Evolutionary conservation across 2,888 invertebrate genomes (phyloP).

Genomic region (Pterobdella sp.): DNA sequence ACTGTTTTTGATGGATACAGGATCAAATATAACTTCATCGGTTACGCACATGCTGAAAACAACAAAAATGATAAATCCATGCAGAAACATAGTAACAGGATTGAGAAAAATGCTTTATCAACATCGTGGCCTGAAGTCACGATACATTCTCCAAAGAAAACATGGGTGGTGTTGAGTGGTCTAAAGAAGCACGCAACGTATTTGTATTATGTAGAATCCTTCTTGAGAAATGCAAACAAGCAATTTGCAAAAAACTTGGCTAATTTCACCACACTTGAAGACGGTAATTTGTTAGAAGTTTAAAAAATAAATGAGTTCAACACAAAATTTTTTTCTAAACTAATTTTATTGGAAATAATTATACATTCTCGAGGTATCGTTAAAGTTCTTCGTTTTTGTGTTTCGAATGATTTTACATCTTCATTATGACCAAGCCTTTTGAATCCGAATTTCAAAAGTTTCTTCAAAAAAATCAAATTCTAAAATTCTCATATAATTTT

Average conservation of each 20-base stretch:
- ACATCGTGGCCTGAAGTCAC: background rate
- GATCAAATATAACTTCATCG: constrained; percentile 4
- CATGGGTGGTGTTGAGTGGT: background rate
- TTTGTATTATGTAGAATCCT: background rate
- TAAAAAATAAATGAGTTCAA: no score
- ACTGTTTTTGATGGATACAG: background rate
- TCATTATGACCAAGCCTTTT: no score
- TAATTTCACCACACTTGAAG: constrained; percentile 14
- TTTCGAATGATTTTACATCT: no score
- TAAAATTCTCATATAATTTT: no score
- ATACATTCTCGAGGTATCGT: no score
- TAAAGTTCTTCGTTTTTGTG: no score
- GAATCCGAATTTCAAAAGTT: no score
- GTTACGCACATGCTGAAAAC: constrained; percentile 3
- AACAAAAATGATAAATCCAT: background rate
- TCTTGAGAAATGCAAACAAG: constrained; percentile 3
- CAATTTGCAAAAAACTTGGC: background rate
- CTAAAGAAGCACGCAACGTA: background rate
- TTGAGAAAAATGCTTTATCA: background rate
- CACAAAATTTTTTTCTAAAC: no score
- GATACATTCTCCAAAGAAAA: background rate
- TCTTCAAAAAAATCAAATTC: no score
- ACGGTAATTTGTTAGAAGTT: no score
- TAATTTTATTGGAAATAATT: no score
- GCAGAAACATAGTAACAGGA: no score